Percentiles rank a stretch among this genome's conserved stretches.
Evolutionary conservation across 2,113 vertebrate species (phyloP).

Genomic region (Python bivittatus): DNA sequence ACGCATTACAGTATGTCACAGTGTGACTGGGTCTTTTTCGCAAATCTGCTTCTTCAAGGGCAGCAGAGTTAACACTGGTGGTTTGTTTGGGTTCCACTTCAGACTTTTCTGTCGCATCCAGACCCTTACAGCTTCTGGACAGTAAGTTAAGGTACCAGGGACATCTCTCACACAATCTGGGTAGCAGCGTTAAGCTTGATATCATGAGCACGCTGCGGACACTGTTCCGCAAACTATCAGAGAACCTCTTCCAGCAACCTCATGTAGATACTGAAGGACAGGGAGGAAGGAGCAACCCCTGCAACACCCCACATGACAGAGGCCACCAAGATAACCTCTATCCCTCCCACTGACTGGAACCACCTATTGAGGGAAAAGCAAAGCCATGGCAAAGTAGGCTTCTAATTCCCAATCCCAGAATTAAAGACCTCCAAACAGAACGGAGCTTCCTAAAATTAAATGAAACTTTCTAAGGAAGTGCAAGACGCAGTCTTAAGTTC

Average conservation of each 20-base stretch:
- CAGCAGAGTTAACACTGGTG: neutral
- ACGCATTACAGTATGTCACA: too few relatives aligned
- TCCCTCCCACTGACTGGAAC: neutral
- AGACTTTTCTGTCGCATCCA: neutral
- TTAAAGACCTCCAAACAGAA: neutral
- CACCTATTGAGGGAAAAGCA: neutral
- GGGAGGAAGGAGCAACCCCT: neutral
- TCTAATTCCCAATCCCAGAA: neutral
- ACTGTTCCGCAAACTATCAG: neutral
- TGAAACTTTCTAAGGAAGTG: neutral
- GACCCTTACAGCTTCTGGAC: neutral
- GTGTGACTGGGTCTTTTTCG: too few relatives aligned
- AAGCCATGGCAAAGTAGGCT: neutral
- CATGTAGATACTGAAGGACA: neutral
- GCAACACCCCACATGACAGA: neutral
- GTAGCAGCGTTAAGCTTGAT: neutral
- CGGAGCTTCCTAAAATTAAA: neutral
- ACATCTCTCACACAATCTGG: neutral
- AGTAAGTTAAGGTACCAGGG: neutral
- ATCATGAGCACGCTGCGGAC: neutral
- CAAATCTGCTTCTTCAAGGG: too few relatives aligned
- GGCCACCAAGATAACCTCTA: neutral
- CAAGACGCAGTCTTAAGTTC: neutral
- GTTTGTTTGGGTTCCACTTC: neutral
- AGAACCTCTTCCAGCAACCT: neutral